Evolutionary conservation across 2,888 invertebrate genomes (phyloP), one percentile per base, ranked within the genome.

Genomic region (Neoascia interrupta): DNA sequence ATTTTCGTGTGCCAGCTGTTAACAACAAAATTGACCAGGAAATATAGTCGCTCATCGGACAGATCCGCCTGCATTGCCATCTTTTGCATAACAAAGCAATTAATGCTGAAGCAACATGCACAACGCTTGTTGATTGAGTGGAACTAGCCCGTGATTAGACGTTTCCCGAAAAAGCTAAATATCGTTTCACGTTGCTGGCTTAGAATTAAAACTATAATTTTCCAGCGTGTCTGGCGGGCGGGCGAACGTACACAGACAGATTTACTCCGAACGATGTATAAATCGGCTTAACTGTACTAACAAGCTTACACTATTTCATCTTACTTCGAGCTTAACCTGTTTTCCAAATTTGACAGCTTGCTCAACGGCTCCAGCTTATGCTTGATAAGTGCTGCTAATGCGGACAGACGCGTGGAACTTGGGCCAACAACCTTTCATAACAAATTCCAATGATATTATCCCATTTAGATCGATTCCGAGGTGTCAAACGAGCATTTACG

Each of bases 21-120:
- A 8, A 43, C n/a, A n/a, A n/a, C n/a, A n/a, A n/a, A 18, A 51
- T 26, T 41, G 51, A 69, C 69, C 69, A 69, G 69, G 58, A 69
- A 69, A 43, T n/a, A n/a, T n/a, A n/a, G n/a, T n/a, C n/a, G n/a
- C n/a, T n/a, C n/a, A n/a, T n/a, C 13, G 31, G 43, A 23, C 45
- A 66, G 34, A 43, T 54, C 19, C n/a, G 19, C 19, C 31, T 51
- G 39, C 39, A 39, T 41, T 58, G 34, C 58, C 68, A 58, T 58
- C 23, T 58, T 54, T 68, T 68, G 37, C 58, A 51, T 58, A 51
- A 58, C 69, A 69, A 43, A 34, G 43, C 39, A 53, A 23, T 51
- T 51, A 64, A n/a, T 16, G 10, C 8, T 34, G 26, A 5, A n/a
- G 23, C 2, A 43, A 58, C 21, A 60, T 41, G 60, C 51, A 51